Percentiles rank a stretch among this genome's conserved stretches.
These are phyloP conservation scores for Prenolepis imparis DNA, from an alignment of 2,888 invertebrate genomes.

Conservation along the genomic window DNA sequence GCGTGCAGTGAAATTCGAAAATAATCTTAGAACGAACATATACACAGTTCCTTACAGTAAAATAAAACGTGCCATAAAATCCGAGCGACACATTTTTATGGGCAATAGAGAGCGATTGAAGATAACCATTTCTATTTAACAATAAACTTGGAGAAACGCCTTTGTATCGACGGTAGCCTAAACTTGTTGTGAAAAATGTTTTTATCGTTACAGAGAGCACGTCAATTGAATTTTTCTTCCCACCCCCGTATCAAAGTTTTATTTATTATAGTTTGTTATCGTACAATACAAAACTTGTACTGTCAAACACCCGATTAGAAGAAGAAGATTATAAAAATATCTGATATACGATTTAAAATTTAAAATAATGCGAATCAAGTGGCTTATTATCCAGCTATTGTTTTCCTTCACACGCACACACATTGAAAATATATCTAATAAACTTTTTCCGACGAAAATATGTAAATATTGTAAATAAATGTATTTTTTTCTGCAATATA, in stretches of 20 bases:
- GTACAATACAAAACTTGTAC: not conserved
- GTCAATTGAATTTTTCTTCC: not conserved
- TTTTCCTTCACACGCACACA: not conserved
- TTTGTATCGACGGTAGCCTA: not conserved
- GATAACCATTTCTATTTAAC: not conserved
- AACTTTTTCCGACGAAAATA: conserved; percentile 15
- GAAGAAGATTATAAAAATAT: conserved; percentile 28
- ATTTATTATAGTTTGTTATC: conserved; percentile 11
- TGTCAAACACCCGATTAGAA: conserved; percentile 5
- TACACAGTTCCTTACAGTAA: not conserved
- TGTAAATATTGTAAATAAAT: conserved; percentile 81
- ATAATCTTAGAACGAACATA: not conserved
- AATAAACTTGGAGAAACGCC: conserved; percentile 1
- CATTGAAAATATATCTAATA: not conserved
- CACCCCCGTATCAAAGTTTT: not conserved
- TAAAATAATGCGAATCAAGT: conserved; percentile 4
- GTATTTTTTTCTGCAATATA: conserved; percentile 65
- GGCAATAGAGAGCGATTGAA: not conserved
- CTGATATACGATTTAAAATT: not conserved
- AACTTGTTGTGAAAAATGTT: not conserved
- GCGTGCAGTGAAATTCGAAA: not conserved
- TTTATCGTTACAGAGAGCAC: not conserved
- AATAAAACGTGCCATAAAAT: conserved; percentile 1
- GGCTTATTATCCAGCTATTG: conserved; percentile 1
- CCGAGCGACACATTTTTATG: conserved; percentile 20